These are phyloP conservation scores for Poeciliopsis gracilis DNA, from an alignment of 2,797 vertebrate species.

Conservation along the genomic window DNA sequence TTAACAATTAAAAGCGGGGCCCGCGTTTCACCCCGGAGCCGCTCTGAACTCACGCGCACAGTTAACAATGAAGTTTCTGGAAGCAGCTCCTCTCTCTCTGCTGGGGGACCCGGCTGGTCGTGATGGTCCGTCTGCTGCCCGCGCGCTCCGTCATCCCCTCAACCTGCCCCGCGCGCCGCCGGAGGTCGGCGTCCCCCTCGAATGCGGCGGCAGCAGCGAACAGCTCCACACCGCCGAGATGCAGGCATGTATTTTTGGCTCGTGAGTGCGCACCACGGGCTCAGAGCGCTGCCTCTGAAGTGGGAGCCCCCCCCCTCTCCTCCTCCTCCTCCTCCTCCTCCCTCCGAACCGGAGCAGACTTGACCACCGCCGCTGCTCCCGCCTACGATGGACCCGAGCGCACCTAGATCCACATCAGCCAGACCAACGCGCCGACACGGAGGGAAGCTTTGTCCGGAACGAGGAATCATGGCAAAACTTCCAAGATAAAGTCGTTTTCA, in stretches of 20 bases:
- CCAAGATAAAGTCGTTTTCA: not conserved
- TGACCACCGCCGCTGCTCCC: slow-evolving; percentile 64
- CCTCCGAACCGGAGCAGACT: slow-evolving; percentile 54
- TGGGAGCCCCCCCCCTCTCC: slow-evolving; percentile 29
- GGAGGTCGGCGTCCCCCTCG: slow-evolving; percentile 34
- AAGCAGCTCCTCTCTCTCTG: slow-evolving; percentile 20
- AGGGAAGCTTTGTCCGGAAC: not conserved
- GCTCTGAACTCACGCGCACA: not conserved
- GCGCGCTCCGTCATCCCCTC: slow-evolving; percentile 17
- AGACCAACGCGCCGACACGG: slow-evolving; percentile 31
- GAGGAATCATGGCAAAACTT: too few relatives aligned
- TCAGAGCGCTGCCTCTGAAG: slow-evolving; percentile 56
- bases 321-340: not conserved
- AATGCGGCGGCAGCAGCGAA: slow-evolving; percentile 23
- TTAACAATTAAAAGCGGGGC: not conserved
- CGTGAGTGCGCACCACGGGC: slow-evolving; percentile 58
- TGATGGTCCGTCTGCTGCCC: not conserved
- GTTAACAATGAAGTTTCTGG: slow-evolving; percentile 34
- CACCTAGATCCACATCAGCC: slow-evolving; percentile 43
- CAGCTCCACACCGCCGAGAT: slow-evolving; percentile 55
- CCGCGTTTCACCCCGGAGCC: not conserved
- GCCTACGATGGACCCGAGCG: slow-evolving; percentile 56
- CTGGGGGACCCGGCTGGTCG: slow-evolving; percentile 2
- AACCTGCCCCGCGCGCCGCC: not conserved
- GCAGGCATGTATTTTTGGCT: slow-evolving; percentile 63